phyloP scores from a whole-genome alignment of 2,113 vertebrate species.

The Hemibagrus wyckioides region DNA sequence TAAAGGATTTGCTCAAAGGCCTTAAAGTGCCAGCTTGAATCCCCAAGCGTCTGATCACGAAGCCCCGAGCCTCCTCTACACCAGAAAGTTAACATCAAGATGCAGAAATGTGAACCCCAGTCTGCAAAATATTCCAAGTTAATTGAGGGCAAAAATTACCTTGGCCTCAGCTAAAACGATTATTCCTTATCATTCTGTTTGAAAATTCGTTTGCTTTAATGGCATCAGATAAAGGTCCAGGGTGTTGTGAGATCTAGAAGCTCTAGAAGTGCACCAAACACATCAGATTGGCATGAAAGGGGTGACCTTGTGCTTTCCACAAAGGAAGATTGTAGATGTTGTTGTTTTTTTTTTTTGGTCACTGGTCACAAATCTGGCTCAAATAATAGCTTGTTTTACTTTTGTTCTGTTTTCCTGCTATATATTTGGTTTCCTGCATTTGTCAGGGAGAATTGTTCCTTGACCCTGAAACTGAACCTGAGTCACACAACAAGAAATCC shows the following conservation, averaged over 20 bases:
- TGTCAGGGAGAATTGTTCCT: background rate
- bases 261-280: background rate
- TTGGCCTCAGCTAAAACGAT: background rate
- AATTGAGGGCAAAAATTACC: conserved; percentile 10
- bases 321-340: background rate
- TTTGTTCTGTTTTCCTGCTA: background rate
- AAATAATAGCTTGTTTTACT: background rate
- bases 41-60: too few species aligned
- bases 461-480: background rate
- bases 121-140: background rate
- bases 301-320: background rate
- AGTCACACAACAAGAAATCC: background rate
- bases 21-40: too few species aligned
- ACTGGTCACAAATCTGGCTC: background rate
- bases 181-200: background rate
- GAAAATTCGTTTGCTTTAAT: background rate
- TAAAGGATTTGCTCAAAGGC: too few species aligned
- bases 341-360: too few species aligned
- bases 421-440: background rate
- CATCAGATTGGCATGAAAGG: background rate
- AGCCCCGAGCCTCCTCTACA: background rate
- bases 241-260: background rate
- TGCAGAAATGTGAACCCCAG: background rate
- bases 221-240: background rate
- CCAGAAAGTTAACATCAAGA: background rate